Evolutionary conservation across 2,797 vertebrate species (phyloP).

Genomic region (Falco columbarius): DNA sequence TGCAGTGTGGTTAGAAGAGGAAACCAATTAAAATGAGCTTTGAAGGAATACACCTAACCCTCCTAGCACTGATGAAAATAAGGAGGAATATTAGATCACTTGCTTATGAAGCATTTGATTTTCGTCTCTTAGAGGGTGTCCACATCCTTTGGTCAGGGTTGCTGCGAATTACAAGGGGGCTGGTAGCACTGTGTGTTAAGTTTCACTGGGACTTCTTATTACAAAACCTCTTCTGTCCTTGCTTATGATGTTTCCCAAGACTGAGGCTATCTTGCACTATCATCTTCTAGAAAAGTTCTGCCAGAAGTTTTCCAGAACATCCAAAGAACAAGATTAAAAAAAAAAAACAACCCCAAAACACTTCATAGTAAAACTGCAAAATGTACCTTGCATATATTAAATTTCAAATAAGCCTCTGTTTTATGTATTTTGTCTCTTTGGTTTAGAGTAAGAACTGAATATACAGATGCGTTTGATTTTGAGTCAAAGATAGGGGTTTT

Average conservation of each 20-base stretch:
- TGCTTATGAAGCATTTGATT: neutral
- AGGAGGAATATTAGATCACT: neutral
- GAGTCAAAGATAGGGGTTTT: neutral
- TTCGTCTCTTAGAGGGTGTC: neutral
- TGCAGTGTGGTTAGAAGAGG: neutral
- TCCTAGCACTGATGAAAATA: neutral
- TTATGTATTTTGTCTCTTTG: neutral
- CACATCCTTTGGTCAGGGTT: neutral
- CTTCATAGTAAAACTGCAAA: neutral
- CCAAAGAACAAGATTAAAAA: neutral
- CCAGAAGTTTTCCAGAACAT: neutral
- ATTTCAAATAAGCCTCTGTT: neutral
- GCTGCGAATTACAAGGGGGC: neutral
- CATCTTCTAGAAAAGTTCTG: neutral
- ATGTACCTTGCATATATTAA: neutral
- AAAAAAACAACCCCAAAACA: neutral
- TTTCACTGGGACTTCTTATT: neutral
- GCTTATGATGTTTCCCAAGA: neutral
- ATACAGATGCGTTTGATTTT: neutral
- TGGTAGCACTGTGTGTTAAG: neutral
- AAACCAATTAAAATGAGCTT: neutral
- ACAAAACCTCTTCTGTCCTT: neutral
- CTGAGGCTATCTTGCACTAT: neutral
- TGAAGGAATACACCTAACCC: neutral
- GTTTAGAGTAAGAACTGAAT: neutral